Base-by-base conservation (phyloP, 2,797 vertebrate species). In the Sebastes taczanowskii region DNA sequence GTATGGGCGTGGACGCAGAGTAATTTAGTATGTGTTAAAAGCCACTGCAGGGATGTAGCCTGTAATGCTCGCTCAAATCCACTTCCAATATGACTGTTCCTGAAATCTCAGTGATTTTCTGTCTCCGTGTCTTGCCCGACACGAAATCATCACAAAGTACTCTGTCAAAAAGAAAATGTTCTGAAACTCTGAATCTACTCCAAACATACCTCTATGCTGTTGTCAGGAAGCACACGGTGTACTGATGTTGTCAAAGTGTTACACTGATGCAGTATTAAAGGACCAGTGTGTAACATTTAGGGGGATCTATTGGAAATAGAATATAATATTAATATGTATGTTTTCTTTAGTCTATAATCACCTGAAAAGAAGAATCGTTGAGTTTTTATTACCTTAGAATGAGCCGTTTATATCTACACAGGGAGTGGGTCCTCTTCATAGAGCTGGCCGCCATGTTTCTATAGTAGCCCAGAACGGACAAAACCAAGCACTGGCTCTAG, bases 21-120 rank as follows among this genome's bases (percentile, higher is more conserved):
- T 87, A 88, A 94, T 94, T 94, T 86, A 87, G 84, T 74, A 77
- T 73, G 90, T 92, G 89, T 92, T 91, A 87, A 93, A 92, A 92
- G 91, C 90, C 65, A 71, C 84, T 91, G 90, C 85, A 78, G 78
- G 69, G 90, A 90, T 80, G 85, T 81, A 86, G 89, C 86, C 83
- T 85, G 76, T 70, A 90, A 91, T 73, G 85, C 77, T 90, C 82
- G 85, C 91, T 94, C 89, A 91, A 91, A 89, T 92, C 89, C 89
- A 72, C 88, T 86, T 89, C 88, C 88, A 86, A 90, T 90, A 91
- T 94, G 89, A 78, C 89, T 78, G 89, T 92, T 92, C 76, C 88
- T 92, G 83, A 93, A 93, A 93, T 92, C 88, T 82, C 83, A 94
- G 86, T 89, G 93, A 93, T 95, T 94, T 95, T 93, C 92, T 93